A percentile compares a stretch with the other conserved stretches of the same genome.
Evolutionary conservation across 1,140 invertebrate species (phyloP).

Genomic region (Drosophila insularis): DNA sequence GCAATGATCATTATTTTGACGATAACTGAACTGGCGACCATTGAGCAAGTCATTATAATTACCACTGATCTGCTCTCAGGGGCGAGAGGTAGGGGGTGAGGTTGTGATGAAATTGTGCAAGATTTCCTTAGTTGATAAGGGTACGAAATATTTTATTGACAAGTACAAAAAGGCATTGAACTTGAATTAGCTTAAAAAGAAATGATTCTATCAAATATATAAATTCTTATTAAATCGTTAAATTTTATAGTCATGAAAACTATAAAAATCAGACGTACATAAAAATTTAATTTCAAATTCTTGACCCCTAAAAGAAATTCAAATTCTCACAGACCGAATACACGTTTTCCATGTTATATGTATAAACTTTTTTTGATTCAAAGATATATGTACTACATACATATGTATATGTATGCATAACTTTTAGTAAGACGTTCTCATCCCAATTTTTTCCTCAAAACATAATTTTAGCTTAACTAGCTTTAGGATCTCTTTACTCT

Average conservation of each 20-base stretch:
- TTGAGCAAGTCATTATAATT: constrained; percentile 4
- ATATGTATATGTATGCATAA: not conserved
- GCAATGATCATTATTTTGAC: not conserved
- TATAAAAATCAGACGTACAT: no score
- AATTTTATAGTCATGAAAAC: no score
- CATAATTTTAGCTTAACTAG: constrained; percentile 1
- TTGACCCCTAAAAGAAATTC: no score
- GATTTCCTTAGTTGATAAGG: not conserved
- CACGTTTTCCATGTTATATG: no score
- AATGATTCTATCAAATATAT: not conserved
- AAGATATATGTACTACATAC: no score
- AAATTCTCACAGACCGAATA: no score
- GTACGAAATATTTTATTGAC: constrained; percentile 12
- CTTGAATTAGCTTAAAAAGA: constrained; percentile 13
- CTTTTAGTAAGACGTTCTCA: not conserved
- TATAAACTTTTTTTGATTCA: no score
- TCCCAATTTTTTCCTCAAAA: not conserved
- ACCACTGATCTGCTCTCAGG: not conserved
- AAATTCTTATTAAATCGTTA: not conserved
- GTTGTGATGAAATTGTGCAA: constrained; percentile 3
- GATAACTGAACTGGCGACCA: not conserved
- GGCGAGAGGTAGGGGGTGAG: not conserved
- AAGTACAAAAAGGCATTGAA: constrained; percentile 34
- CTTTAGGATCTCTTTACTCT: not conserved
- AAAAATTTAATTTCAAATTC: no score